A percentile compares a stretch with the other conserved stretches of the same genome.
phyloP scores from a whole-genome alignment of 2,113 vertebrate species.

The Lampris megalopsis region DNA sequence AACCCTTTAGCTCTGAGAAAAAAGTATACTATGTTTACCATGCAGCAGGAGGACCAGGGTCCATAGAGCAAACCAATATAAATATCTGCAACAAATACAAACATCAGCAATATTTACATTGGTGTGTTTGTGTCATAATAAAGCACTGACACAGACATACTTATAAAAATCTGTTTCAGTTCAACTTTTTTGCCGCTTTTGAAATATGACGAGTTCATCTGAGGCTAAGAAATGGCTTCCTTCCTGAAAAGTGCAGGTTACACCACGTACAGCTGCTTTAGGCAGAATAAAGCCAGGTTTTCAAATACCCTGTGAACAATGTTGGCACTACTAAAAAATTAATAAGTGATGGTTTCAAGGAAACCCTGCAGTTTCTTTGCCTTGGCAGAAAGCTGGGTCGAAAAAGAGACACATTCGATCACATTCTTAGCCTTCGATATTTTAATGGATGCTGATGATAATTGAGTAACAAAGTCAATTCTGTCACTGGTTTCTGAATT shows the following conservation, averaged over 20 bases:
- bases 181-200: not conserved
- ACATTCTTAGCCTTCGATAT: slow-evolving; percentile 29
- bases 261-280: slow-evolving; percentile 5
- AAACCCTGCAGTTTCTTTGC: not conserved
- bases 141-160: not conserved
- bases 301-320: not conserved
- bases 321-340: slow-evolving; percentile 19
- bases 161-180: slow-evolving; percentile 1
- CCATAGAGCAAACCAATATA: slow-evolving; percentile 38
- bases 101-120: slow-evolving; percentile 10
- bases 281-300: slow-evolving; percentile 11
- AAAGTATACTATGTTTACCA: slow-evolving; percentile 59
- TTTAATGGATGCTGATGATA: slow-evolving; percentile 18
- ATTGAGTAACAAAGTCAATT: slow-evolving; percentile 18
- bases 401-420: slow-evolving; percentile 5
- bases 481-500: not conserved
- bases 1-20: slow-evolving; percentile 38
- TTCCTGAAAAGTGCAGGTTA: not conserved
- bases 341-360: not conserved
- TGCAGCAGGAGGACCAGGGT: slow-evolving; percentile 55
- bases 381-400: slow-evolving; percentile 2
- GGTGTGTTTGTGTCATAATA: not conserved
- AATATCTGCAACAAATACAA: slow-evolving; percentile 23
- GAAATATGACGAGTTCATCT: slow-evolving; percentile 22
- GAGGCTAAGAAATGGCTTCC: slow-evolving; percentile 7